Base-by-base conservation (phyloP, 2,113 vertebrate genomes). In the Corythoichthys haematopterus region DNA sequence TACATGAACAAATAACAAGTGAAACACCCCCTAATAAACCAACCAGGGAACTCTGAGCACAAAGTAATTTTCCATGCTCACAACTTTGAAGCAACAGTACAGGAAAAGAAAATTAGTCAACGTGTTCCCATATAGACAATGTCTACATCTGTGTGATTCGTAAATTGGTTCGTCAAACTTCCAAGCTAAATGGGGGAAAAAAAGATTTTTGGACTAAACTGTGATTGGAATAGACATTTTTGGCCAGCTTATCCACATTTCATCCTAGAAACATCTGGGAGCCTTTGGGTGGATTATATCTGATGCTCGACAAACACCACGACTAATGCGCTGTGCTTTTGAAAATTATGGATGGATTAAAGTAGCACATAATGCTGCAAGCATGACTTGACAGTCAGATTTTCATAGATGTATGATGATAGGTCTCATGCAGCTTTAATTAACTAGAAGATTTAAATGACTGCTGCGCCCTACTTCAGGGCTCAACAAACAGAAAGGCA, bases 311-410 rank as follows among this genome's bases (percentile, higher is more conserved):
- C 66, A 35, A 68, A 43, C 3, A 68, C 59, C 71, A 28, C 16
- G 46, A 9, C 35, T 56, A 52, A 52, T 33, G 50, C 6, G 43
- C 64, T 20, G 14, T 28, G 59, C 65, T 58, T 62, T 15, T 60
- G 33, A 58, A 37, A 38, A 43, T 11, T 40, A 72, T 58, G 14
- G 52, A 36, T 47, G 52, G 37, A 51, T 33, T 67, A 66, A 47
- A 53, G 52, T 48, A 28, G 33, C 62, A 13, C 37, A 5, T 50
- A 53, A 33, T 38, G 33, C 37, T 68, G 53, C 9, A 50, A 55
- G 52, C 59, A 75, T 63, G 75, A 16, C 16, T 71, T 62, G 69
- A 72, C 77, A 67, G 38, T 79, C 69, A 40, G 58, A 38, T 69
- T 70, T 51, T 65, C 0, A 11, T 62, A 15, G 40, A 55, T 70